Evolutionary conservation across 2,113 vertebrate species (phyloP).

Genomic region (Mesembrinibis cayennensis): DNA sequence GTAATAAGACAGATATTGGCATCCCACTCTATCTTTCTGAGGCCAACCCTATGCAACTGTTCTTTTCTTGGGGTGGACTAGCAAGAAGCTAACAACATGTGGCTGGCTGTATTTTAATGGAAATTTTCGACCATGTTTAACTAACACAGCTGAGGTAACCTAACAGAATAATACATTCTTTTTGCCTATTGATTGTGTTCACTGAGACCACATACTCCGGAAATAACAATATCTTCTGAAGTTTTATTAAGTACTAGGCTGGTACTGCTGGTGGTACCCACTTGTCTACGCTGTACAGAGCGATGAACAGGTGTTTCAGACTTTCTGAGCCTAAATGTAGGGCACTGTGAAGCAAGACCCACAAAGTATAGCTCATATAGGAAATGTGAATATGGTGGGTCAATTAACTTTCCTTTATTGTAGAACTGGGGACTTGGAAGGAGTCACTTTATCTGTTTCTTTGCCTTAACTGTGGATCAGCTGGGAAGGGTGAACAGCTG

Average conservation of each 20-base stretch:
- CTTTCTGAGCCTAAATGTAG: not conserved
- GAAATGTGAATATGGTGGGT: not conserved
- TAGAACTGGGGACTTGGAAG: not conserved
- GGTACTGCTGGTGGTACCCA: not conserved
- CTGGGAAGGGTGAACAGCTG: not conserved
- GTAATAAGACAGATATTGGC: not conserved
- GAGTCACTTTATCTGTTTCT: not conserved
- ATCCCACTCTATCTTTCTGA: not conserved
- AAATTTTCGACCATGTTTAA: not conserved
- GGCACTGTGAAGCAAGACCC: not conserved
- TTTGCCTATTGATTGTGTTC: not conserved
- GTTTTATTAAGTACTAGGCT: not conserved
- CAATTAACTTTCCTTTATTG: not conserved
- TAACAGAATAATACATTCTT: rapidly evolving
- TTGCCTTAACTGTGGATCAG: not conserved
- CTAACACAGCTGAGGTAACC: not conserved
- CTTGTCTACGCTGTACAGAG: not conserved
- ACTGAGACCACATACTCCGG: not conserved
- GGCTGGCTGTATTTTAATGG: not conserved
- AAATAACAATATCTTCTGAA: not conserved
- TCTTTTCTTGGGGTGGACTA: not conserved
- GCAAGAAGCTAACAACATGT: not conserved
- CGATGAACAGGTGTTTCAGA: not conserved
- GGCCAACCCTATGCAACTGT: not conserved
- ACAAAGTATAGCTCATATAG: not conserved